Conservation (phyloP, 2,113 vertebrate genomes). For the Labeo rohita region DNA sequence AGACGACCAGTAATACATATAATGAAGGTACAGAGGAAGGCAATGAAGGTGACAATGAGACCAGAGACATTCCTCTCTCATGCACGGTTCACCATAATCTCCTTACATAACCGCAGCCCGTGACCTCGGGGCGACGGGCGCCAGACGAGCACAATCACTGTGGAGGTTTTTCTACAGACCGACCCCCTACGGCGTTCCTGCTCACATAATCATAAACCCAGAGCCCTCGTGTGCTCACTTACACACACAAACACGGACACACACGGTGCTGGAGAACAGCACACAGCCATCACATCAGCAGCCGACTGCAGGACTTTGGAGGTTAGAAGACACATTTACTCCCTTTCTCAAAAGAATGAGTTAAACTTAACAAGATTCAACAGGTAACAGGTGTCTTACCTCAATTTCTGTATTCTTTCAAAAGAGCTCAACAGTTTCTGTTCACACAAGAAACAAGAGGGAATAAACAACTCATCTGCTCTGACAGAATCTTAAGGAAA, state of each 20-base stretch:
- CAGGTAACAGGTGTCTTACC: neutral
- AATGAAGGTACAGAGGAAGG: neutral
- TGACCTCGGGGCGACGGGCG: slow-evolving; percentile 56
- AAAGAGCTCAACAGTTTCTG: neutral
- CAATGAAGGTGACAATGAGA: neutral
- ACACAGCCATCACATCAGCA: neutral
- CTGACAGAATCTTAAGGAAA: neutral
- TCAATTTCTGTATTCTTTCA: neutral
- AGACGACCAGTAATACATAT: neutral
- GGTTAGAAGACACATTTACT: neutral
- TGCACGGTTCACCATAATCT: slow-evolving; percentile 53
- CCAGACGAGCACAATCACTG: slow-evolving; percentile 16
- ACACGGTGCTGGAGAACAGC: neutral
- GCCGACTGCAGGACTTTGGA: neutral
- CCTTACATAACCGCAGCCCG: slow-evolving; percentile 57
- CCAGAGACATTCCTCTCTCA: neutral
- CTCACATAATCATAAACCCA: slow-evolving; percentile 5
- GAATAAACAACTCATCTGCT: neutral
- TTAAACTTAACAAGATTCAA: neutral
- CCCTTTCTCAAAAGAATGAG: neutral
- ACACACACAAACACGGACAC: neutral
- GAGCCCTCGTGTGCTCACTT: neutral
- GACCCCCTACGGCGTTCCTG: neutral
- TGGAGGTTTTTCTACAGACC: neutral
- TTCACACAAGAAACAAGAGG: neutral